Percentiles rank a stretch among this genome's conserved stretches.
These are phyloP conservation scores for Apodemia mormo DNA, from an alignment of 2,888 invertebrate genomes.

Conservation along the genomic window DNA sequence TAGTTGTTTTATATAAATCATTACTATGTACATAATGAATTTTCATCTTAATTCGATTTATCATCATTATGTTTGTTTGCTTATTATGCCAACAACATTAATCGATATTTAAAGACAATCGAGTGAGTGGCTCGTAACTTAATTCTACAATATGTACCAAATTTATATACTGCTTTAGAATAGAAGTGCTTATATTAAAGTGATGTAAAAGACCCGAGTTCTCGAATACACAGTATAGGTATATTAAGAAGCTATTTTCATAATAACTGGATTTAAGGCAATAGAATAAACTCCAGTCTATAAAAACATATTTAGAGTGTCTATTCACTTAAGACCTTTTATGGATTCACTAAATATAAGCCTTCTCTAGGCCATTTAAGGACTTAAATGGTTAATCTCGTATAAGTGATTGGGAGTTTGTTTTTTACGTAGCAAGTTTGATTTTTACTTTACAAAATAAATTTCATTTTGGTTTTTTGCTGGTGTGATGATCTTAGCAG, in stretches of 20 bases:
- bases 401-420: too few relatives aligned
- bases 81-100: slow-evolving; percentile 64
- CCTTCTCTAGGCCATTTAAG: too few relatives aligned
- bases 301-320: too few relatives aligned
- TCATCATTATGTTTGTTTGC: slow-evolving; percentile 75
- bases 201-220: not conserved
- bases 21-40: slow-evolving; percentile 58
- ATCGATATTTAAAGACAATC: slow-evolving; percentile 57
- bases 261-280: not conserved
- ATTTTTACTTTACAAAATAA: too few relatives aligned
- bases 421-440: too few relatives aligned
- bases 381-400: too few relatives aligned
- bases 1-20: slow-evolving; percentile 48
- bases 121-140: slow-evolving; percentile 28
- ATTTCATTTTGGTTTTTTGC: too few relatives aligned
- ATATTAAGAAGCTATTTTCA: not conserved
- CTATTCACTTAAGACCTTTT: too few relatives aligned
- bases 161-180: not conserved
- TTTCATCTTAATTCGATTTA: slow-evolving; percentile 57
- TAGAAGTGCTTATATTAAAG: not conserved
- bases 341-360: too few relatives aligned
- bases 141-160: not conserved
- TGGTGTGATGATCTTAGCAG: too few relatives aligned
- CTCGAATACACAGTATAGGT: not conserved
- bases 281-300: not conserved